Conservation (phyloP, 2,888 invertebrate genomes). For the Erebia ligea region DNA sequence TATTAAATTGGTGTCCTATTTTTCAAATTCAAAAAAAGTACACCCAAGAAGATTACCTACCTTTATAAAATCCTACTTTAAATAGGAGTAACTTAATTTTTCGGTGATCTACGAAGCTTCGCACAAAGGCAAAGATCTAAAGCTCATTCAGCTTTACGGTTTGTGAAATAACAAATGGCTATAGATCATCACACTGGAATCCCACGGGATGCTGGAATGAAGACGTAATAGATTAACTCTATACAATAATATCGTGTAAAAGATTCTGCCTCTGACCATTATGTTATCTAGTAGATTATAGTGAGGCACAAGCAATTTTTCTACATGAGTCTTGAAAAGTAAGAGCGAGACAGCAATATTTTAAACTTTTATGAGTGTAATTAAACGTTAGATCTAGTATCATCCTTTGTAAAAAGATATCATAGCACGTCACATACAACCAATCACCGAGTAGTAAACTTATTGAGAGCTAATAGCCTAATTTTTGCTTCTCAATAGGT, state of each 20-base stretch:
- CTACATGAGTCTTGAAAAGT: background rate
- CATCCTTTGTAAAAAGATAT: background rate
- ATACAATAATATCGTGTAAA: conserved; percentile 53
- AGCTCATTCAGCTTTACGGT: conserved; percentile 1
- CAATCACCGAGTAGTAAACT: too few relatives aligned
- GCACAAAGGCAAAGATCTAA: background rate
- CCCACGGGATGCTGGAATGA: conserved; percentile 74
- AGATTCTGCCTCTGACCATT: conserved; percentile 37
- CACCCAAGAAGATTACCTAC: background rate
- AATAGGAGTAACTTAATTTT: background rate
- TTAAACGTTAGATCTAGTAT: background rate
- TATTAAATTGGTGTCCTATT: too few relatives aligned
- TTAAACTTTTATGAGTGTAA: background rate
- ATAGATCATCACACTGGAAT: conserved; percentile 61
- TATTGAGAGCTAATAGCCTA: too few relatives aligned
- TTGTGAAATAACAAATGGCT: conserved; percentile 53
- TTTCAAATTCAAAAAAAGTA: too few relatives aligned
- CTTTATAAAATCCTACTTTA: background rate
- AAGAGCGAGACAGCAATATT: conserved; percentile 5
- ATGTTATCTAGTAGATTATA: background rate
- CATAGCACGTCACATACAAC: too few relatives aligned
- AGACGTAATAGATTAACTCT: conserved; percentile 69
- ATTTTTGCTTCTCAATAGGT: too few relatives aligned
- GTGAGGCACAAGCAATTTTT: background rate
- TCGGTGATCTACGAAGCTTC: background rate